phyloP scores from a whole-genome alignment of 2,888 invertebrate species.

The Diarsia brunnea region DNA sequence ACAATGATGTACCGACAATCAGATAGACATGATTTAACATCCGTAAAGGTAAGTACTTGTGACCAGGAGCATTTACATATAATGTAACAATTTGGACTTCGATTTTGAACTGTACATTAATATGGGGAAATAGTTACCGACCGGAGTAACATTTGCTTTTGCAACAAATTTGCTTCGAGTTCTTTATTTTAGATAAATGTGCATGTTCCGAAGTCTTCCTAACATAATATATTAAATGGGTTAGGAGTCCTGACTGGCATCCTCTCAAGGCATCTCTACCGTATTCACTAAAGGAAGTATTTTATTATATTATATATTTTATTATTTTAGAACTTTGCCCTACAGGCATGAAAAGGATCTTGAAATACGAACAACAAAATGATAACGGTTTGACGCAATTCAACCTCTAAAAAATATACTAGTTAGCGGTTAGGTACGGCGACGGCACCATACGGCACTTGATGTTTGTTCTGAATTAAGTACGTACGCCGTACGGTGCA shows the following conservation, averaged over 20 bases:
- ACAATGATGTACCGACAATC: conserved; percentile 11
- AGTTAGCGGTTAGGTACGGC: no score
- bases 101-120: background rate
- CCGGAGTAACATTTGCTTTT: background rate
- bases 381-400: no score
- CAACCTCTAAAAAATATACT: no score
- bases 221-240: background rate
- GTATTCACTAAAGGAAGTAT: no score
- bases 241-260: background rate
- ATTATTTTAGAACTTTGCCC: no score
- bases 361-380: no score
- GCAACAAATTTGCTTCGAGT: background rate
- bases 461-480: no score
- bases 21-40: conserved; percentile 3
- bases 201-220: background rate
- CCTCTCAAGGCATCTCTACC: background rate
- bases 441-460: no score
- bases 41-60: background rate
- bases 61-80: background rate
- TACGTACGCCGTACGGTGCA: no score
- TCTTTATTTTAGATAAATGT: background rate
- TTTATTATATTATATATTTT: no score
- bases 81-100: background rate
- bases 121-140: background rate
- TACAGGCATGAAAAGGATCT: no score